Evolutionary conservation across 2,797 vertebrate genomes (phyloP).

Genomic region (Champsocephalus gunnari): DNA sequence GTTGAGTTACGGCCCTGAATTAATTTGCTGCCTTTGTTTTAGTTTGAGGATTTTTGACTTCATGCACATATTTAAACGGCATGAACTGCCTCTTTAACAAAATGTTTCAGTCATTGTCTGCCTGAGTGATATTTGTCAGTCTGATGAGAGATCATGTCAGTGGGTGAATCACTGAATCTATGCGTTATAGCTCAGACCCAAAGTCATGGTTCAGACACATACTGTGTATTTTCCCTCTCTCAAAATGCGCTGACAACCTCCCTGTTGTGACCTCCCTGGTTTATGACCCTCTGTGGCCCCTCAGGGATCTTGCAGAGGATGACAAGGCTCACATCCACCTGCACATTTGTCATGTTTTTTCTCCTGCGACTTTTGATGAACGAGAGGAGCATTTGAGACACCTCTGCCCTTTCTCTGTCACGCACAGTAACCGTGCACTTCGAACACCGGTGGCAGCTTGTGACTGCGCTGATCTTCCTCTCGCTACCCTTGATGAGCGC

Average conservation of each 20-base stretch:
- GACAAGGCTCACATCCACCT: conserved; percentile 16
- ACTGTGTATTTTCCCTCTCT: conserved; percentile 28
- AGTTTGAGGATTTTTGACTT: conserved; percentile 10
- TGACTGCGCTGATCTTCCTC: conserved; percentile 23
- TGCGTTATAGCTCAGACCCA: conserved; percentile 28
- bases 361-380: conserved; percentile 65
- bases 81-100: neutral
- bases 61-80: neutral
- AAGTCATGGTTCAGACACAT: conserved; percentile 36
- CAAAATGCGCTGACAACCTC: conserved; percentile 32
- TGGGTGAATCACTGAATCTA: conserved; percentile 18
- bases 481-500: conserved; percentile 12
- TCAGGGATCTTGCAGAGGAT: conserved; percentile 24
- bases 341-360: conserved; percentile 58
- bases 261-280: conserved; percentile 38
- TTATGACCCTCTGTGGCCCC: conserved; percentile 34
- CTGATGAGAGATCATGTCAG: conserved; percentile 18
- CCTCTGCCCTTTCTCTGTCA: conserved; percentile 53
- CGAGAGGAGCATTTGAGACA: conserved; percentile 33
- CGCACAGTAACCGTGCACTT: conserved; percentile 25
- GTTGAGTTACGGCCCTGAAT: no score
- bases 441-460: conserved; percentile 37
- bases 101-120: conserved; percentile 7
- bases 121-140: conserved; percentile 2
- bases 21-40: neutral